phyloP scores from a whole-genome alignment of 2,113 vertebrate genomes.

The Rhagologus leucostigma region DNA sequence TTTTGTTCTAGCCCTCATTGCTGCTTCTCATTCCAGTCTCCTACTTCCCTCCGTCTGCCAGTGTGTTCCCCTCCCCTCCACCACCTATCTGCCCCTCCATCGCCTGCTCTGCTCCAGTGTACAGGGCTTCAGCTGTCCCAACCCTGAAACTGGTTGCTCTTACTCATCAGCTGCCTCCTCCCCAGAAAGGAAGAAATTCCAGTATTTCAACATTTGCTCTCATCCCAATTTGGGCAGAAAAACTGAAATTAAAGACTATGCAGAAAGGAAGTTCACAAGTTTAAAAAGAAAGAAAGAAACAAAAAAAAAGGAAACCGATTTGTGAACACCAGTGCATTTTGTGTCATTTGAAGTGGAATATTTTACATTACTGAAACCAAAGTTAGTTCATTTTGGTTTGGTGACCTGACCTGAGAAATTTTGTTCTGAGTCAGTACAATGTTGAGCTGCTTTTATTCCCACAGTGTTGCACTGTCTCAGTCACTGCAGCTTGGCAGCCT shows the following conservation, averaged over 20 bases:
- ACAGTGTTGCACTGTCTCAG: background rate
- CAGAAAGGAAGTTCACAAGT: slow-evolving; percentile 32
- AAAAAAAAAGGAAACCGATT: background rate
- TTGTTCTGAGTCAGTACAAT: slow-evolving; percentile 42
- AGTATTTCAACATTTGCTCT: slow-evolving; percentile 25
- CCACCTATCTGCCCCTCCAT: background rate
- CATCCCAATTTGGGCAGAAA: background rate
- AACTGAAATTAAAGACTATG: background rate
- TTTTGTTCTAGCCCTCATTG: background rate
- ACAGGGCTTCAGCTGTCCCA: background rate
- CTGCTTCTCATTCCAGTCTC: background rate
- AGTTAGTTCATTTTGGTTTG: slow-evolving; percentile 31
- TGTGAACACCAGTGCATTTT: background rate
- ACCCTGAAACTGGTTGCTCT: slow-evolving; percentile 1
- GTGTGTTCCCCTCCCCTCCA: background rate
- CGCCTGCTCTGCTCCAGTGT: background rate
- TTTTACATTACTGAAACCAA: slow-evolving; percentile 49
- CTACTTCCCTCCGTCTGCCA: background rate
- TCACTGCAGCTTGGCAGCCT: background rate
- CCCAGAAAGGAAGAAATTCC: slow-evolving; percentile 21
- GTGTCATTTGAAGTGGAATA: slow-evolving; percentile 32
- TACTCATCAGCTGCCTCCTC: background rate
- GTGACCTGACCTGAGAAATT: slow-evolving; percentile 46
- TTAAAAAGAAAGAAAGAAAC: background rate
- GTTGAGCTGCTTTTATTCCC: slow-evolving; percentile 25